Conservation (phyloP, 2,113 vertebrate species). For the Entelurus aequoreus region DNA sequence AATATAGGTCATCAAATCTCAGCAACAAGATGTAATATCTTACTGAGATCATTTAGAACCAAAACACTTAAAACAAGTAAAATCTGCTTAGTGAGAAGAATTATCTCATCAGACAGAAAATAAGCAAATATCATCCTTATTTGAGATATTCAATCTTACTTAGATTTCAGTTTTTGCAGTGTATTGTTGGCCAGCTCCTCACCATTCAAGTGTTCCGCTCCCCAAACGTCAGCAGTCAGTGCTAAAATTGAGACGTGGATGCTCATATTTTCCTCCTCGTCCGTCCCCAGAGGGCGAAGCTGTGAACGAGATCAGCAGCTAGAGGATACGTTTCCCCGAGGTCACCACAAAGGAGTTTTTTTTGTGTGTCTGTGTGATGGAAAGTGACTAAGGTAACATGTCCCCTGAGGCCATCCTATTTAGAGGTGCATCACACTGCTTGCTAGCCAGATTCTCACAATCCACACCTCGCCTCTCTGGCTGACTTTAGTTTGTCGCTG, state of each 20-base stretch:
- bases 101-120: too few species aligned
- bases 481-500: too few species aligned
- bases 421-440: slow-evolving; percentile 25
- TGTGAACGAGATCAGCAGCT: slow-evolving; percentile 28
- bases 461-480: neutral
- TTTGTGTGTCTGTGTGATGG: slow-evolving; percentile 55
- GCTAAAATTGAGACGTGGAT: slow-evolving; percentile 26
- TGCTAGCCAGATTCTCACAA: slow-evolving; percentile 19
- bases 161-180: too few species aligned
- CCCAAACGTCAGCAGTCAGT: slow-evolving; percentile 1
- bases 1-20: too few species aligned
- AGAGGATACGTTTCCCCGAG: slow-evolving; percentile 36
- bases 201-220: neutral
- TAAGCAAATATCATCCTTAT: too few species aligned
- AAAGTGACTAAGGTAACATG: slow-evolving; percentile 69
- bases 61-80: too few species aligned
- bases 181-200: neutral
- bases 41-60: too few species aligned
- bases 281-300: slow-evolving; percentile 16
- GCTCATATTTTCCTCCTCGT: slow-evolving; percentile 33
- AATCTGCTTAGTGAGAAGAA: too few species aligned
- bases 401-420: slow-evolving; percentile 45
- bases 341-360: slow-evolving; percentile 33
- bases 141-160: too few species aligned
- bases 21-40: too few species aligned